Conservation (phyloP, 2,113 vertebrate species). For the Paradisaea rubra region DNA sequence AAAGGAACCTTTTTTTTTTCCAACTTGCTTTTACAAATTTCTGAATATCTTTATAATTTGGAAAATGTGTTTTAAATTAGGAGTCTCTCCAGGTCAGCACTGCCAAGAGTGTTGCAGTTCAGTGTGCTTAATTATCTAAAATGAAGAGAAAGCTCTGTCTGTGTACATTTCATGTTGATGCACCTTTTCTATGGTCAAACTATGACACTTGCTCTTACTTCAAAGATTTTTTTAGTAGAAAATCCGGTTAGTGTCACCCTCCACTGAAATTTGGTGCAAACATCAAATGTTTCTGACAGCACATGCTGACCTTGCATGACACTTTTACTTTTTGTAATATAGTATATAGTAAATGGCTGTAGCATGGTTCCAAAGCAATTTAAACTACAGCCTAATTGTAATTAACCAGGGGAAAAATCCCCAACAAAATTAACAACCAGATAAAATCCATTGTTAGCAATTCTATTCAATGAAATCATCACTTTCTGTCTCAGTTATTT, state of each 20-base stretch:
- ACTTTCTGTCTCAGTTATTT: background rate
- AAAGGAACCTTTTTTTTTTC: background rate
- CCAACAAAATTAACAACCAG: background rate
- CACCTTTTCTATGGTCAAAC: background rate
- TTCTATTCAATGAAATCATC: accelerated
- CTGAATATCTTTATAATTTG: background rate
- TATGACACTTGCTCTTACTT: background rate
- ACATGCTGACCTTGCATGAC: background rate
- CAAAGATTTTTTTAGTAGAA: background rate
- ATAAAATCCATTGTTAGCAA: background rate
- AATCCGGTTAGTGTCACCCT: background rate
- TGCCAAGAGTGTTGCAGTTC: background rate
- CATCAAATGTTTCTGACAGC: background rate
- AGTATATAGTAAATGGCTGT: background rate
- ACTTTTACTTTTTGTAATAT: background rate
- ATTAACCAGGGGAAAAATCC: accelerated
- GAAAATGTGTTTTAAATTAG: background rate
- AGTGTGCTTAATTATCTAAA: background rate
- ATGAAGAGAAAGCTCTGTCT: background rate
- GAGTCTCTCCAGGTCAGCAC: background rate
- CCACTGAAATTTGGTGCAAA: background rate
- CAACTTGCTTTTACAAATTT: background rate
- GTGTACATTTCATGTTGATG: background rate
- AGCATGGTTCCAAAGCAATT: background rate
- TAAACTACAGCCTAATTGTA: background rate